Percentiles rank a stretch among this genome's conserved stretches.
Evolutionary conservation across 2,888 invertebrate genomes (phyloP).

Genomic region (Drosophila helvetica): DNA sequence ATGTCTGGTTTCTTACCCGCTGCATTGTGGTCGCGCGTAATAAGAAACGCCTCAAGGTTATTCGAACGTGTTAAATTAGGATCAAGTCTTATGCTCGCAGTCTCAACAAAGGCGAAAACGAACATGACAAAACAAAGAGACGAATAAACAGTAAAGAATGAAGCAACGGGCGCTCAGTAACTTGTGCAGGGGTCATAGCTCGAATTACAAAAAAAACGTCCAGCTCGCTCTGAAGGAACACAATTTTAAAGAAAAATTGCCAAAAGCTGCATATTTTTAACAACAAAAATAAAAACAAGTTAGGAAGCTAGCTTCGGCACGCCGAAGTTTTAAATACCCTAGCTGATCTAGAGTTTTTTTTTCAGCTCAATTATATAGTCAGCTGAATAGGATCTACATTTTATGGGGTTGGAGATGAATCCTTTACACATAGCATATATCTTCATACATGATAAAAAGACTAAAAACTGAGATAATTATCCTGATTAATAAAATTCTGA

Average conservation of each 20-base stretch:
- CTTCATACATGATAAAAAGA: too few relatives aligned
- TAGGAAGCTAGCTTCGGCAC: neutral
- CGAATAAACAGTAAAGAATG: slow-evolving; percentile 59
- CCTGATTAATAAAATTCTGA: too few relatives aligned
- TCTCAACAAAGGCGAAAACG: slow-evolving; percentile 63
- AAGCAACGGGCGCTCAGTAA: slow-evolving; percentile 66
- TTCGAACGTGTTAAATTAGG: slow-evolving; percentile 82
- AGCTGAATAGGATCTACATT: too few relatives aligned
- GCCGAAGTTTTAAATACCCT: neutral
- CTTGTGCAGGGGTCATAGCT: slow-evolving; percentile 66
- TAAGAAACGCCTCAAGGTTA: slow-evolving; percentile 73
- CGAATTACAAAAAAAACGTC: slow-evolving; percentile 76
- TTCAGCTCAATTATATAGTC: too few relatives aligned
- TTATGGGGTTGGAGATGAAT: too few relatives aligned
- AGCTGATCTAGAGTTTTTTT: too few relatives aligned
- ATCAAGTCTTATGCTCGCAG: slow-evolving; percentile 64
- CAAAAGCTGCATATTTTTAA: slow-evolving; percentile 32
- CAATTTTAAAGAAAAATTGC: slow-evolving; percentile 23
- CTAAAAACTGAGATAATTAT: too few relatives aligned
- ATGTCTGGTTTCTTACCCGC: slow-evolving; percentile 32
- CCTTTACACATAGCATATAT: too few relatives aligned
- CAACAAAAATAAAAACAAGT: neutral
- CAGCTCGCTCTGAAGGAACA: slow-evolving; percentile 43
- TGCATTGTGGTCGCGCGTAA: slow-evolving; percentile 70
- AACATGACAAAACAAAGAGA: slow-evolving; percentile 75